Evolutionary conservation across 2,797 vertebrate genomes (phyloP).

Genomic region (Lepus oiostolus): DNA sequence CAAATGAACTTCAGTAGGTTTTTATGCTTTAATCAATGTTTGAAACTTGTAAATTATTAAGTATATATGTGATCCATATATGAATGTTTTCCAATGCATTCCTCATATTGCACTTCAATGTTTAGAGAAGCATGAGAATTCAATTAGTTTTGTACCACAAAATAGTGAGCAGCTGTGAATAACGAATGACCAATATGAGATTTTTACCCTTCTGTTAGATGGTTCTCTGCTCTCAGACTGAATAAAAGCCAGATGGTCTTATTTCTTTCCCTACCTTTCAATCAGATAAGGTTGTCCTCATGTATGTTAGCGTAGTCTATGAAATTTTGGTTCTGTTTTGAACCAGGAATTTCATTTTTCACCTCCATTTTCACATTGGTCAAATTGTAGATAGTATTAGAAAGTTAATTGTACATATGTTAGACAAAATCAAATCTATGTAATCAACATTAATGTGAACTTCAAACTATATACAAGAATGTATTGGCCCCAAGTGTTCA

Average conservation of each 20-base stretch:
- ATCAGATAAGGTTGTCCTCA: not conserved
- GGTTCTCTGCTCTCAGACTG: not conserved
- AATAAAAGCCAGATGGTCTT: not conserved
- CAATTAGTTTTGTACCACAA: not conserved
- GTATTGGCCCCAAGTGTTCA: not conserved
- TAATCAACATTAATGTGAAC: not conserved
- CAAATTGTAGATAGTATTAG: not conserved
- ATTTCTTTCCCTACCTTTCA: not conserved
- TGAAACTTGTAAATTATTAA: not conserved
- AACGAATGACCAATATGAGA: not conserved
- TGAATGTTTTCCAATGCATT: not conserved
- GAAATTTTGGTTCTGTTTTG: not conserved
- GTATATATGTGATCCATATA: too few relatives aligned
- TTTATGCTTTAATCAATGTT: not conserved
- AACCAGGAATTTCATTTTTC: not conserved
- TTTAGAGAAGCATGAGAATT: constrained; percentile 7
- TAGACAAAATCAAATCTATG: not conserved
- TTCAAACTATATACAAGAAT: not conserved
- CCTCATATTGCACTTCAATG: not conserved
- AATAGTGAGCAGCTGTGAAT: not conserved
- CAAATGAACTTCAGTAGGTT: not conserved
- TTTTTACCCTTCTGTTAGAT: not conserved
- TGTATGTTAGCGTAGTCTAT: not conserved
- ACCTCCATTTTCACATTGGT: not conserved
- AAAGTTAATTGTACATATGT: not conserved